Base-by-base conservation (phyloP, 2,113 vertebrate genomes). In the Willisornis vidua region DNA sequence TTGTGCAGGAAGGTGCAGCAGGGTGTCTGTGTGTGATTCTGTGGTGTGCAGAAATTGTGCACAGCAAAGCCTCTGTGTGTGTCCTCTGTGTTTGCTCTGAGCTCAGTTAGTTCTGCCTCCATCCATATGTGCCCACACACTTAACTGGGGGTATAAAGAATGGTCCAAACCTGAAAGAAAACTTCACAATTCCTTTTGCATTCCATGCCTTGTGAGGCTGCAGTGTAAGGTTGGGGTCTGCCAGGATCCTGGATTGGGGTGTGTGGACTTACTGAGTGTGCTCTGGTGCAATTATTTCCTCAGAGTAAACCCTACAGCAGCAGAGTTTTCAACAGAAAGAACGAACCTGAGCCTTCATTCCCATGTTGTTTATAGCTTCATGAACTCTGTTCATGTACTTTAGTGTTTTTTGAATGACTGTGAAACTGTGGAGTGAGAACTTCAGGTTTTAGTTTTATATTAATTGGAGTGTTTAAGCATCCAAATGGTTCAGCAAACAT, bases 151-250 rank as follows among this genome's bases (percentile, higher is more conserved):
- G 13, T 73, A 7, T 20, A 13, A 48, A n/a, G 59, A 58, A 14
- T 26, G 7, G 11, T 22, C n/a, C 10, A 62, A 48, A 66, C 20
- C 37, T 43, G n/a, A 55, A 74, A 49, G 48, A 39, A 72, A 79
- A 37, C 20, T 1, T 51, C 14, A 26, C 23, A 20, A 3, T 59
- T 54, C 0, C 0, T 54, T 66, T 52, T 55, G 82, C 1, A 1
- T 45, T 58, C 52, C 25, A 0, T 7, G 3, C 26, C 9, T 46
- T 0, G 0, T n/a, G 83, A 33, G 28, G 4, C 10, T 77, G 41
- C 35, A 29, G 22, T 7, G 29, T 17, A 31, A 39, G 78, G 6
- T 2, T 26, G 29, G 58, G 41, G 4, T 3, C 28, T 63, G 57
- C 19, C n/a, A 16, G 31, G n/a, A 35, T n/a, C 17, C 24, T 57